A percentile compares a stretch with the other conserved stretches of the same genome.
Conservation (phyloP, 2,888 invertebrate species). For the Oscheius myriophilus region DNA sequence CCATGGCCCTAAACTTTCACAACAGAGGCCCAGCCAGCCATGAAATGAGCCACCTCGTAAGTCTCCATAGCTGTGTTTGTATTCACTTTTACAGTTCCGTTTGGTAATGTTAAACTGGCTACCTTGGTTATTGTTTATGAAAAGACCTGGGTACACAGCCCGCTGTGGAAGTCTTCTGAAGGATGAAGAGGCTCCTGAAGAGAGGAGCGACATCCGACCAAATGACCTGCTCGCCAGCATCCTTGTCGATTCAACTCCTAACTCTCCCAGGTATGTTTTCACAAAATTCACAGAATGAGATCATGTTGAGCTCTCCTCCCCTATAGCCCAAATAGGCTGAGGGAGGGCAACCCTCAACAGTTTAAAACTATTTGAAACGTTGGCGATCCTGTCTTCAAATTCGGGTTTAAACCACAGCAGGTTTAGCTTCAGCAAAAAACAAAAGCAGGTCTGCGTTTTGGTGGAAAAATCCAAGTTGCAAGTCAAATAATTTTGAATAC, state of each 20-base stretch:
- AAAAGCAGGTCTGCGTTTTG: too few species aligned
- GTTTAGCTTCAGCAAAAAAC: too few species aligned
- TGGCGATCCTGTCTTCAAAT: too few species aligned
- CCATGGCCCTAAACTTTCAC: conserved; percentile 57
- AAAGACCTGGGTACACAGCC: conserved; percentile 51
- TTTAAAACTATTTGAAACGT: too few species aligned
- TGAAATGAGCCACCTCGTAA: conserved; percentile 51
- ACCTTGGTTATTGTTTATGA: conserved; percentile 57
- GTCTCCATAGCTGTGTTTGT: neutral
- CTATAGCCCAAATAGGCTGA: too few species aligned
- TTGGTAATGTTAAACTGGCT: conserved; percentile 55
- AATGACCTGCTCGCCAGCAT: conserved; percentile 20
- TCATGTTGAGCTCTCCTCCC: neutral
- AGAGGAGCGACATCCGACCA: conserved; percentile 15
- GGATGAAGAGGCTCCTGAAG: conserved; percentile 31
- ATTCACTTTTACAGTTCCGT: conserved; percentile 44
- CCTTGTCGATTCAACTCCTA: conserved; percentile 17
- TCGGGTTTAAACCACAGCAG: too few species aligned
- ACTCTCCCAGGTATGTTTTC: conserved; percentile 19
- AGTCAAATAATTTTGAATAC: too few species aligned
- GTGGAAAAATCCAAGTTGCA: too few species aligned
- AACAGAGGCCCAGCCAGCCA: conserved; percentile 52
- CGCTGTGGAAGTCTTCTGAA: conserved; percentile 30
- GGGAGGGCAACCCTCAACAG: too few species aligned
- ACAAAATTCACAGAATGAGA: neutral